Evolutionary conservation across 2,888 invertebrate genomes (phyloP).

Genomic region (Epirrhoe tristata): DNA sequence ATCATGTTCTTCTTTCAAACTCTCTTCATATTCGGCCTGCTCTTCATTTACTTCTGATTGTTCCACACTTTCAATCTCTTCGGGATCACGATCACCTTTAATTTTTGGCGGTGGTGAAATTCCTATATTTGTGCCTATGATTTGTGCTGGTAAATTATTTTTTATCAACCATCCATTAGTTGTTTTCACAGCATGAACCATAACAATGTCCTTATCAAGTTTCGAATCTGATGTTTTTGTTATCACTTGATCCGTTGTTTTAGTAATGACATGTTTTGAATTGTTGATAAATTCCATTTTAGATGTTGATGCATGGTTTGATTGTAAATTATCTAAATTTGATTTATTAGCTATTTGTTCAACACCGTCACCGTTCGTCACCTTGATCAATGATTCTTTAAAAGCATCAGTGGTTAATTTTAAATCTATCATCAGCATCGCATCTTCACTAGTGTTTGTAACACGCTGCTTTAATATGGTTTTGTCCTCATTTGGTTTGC

Average conservation of each 20-base stretch:
- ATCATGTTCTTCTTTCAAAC: not conserved
- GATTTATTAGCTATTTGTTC: not conserved
- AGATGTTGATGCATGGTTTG: not conserved
- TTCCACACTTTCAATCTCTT: conserved; percentile 15
- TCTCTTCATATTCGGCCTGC: conserved; percentile 14
- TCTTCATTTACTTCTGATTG: conserved; percentile 17
- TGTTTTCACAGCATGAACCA: conserved; percentile 10
- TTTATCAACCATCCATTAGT: conserved; percentile 12
- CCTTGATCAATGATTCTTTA: conserved; percentile 7
- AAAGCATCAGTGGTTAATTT: not conserved
- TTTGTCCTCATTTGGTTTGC: not conserved
- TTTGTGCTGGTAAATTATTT: conserved; percentile 2
- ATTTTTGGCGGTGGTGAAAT: conserved; percentile 12
- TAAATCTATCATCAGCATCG: not conserved
- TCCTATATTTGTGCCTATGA: conserved; percentile 23
- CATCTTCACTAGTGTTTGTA: not conserved
- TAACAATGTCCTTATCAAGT: conserved; percentile 3
- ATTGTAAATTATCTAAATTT: not conserved
- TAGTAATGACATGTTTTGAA: not conserved
- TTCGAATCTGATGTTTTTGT: conserved; percentile 2
- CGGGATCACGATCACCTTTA: conserved; percentile 1
- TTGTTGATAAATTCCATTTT: conserved; percentile 8
- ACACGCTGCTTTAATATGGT: not conserved
- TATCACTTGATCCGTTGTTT: not conserved
- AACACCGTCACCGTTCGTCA: not conserved